Percentiles rank a stretch among this genome's conserved stretches.
These are phyloP conservation scores for Agonopterix arenella DNA, from an alignment of 2,888 invertebrate genomes.

Conservation along the genomic window DNA sequence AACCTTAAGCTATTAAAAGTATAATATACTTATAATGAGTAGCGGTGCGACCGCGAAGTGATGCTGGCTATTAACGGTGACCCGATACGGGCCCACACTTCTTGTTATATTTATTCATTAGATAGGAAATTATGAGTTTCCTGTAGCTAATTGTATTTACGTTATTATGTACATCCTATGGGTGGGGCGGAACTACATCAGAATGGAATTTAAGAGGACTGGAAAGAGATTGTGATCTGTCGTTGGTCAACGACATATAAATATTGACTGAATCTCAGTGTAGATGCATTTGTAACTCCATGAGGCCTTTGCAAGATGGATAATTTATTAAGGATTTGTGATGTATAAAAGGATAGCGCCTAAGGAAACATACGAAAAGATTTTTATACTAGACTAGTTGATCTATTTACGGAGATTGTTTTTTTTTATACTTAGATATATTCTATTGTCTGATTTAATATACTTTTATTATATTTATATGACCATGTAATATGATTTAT, in stretches of 20 bases:
- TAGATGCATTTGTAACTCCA: conserved; percentile 78
- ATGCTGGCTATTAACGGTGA: conserved; percentile 66
- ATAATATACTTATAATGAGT: conserved; percentile 58
- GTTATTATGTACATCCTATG: conserved; percentile 63
- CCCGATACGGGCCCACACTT: conserved; percentile 52
- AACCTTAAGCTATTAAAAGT: conserved; percentile 64
- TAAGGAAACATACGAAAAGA: conserved; percentile 77
- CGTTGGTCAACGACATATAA: conserved; percentile 77
- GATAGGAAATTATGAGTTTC: conserved; percentile 75
- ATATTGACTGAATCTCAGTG: conserved; percentile 78
- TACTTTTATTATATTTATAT: conserved; percentile 76
- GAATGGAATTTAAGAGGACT: conserved; percentile 65
- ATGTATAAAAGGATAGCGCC: conserved; percentile 78
- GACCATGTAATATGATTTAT: conserved; percentile 71
- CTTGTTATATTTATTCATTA: conserved; percentile 75
- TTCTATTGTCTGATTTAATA: conserved; percentile 76
- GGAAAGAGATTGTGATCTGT: conserved; percentile 77
- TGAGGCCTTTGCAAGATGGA: conserved; percentile 77
- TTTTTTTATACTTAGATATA: conserved; percentile 75
- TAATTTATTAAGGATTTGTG: conserved; percentile 75
- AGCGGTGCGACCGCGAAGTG: conserved; percentile 73
- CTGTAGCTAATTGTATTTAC: conserved; percentile 75
- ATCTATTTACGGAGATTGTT: conserved; percentile 79
- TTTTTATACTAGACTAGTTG: conserved; percentile 77
- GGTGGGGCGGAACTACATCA: conserved; percentile 69